phyloP scores from a whole-genome alignment of 1,140 invertebrate species.

The Dendrolimus punctatus region DNA sequence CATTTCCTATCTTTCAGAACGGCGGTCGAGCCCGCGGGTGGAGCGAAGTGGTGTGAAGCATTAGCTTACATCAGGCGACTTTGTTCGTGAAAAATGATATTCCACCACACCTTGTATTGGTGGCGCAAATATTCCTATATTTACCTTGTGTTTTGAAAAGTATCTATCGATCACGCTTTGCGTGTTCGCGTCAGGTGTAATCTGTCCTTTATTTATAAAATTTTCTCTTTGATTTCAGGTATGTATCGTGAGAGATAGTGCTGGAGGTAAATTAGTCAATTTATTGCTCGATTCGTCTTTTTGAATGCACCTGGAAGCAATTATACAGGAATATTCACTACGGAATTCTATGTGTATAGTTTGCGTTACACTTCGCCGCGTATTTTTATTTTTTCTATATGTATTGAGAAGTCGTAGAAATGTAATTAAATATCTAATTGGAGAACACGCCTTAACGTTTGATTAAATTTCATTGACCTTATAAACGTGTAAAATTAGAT shows the following conservation, averaged over 20 bases:
- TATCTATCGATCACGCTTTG: slow-evolving; percentile 51
- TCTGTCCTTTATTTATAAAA: slow-evolving; percentile 50
- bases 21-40: slow-evolving; percentile 36
- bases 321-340: too few relatives aligned
- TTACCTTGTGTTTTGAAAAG: slow-evolving; percentile 56
- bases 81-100: slow-evolving; percentile 64
- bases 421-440: not conserved
- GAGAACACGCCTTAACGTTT: too few relatives aligned
- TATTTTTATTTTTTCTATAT: too few relatives aligned
- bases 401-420: not conserved
- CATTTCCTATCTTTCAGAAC: slow-evolving; percentile 69
- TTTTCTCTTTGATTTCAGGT: slow-evolving; percentile 53
- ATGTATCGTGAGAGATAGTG: slow-evolving; percentile 37
- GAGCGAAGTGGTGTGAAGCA: slow-evolving; percentile 47
- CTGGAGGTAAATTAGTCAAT: slow-evolving; percentile 13
- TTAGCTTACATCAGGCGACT: slow-evolving; percentile 59
- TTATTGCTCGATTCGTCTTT: not conserved
- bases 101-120: slow-evolving; percentile 51
- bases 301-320: not conserved
- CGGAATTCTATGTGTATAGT: too few relatives aligned
- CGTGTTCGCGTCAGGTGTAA: slow-evolving; percentile 43
- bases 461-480: too few relatives aligned
- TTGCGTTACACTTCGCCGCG: too few relatives aligned
- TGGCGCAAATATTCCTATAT: slow-evolving; percentile 52
- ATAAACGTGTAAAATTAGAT: too few relatives aligned